Percentiles rank a stretch among this genome's conserved stretches.
These are phyloP conservation scores for Polylopha cassiicola DNA, from an alignment of 2,888 invertebrate genomes.

Conservation along the genomic window DNA sequence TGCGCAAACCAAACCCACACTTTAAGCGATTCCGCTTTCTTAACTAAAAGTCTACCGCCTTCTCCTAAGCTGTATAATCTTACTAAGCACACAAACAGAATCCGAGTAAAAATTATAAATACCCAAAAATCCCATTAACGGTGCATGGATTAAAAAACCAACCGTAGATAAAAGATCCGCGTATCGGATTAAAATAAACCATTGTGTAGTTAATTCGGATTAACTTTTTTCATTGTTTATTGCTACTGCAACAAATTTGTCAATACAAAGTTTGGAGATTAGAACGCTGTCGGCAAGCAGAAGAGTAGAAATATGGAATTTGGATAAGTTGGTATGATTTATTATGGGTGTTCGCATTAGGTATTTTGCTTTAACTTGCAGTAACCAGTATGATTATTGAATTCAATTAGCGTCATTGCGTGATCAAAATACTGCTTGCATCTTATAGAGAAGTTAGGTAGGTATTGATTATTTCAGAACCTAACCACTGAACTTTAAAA, in stretches of 20 bases:
- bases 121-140: conserved; percentile 11
- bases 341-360: no score
- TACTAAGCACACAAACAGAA: conserved; percentile 2
- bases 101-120: conserved; percentile 3
- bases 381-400: no score
- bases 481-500: no score
- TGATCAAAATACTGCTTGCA: no score
- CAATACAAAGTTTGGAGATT: conserved; percentile 17
- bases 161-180: background rate
- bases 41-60: conserved; percentile 6
- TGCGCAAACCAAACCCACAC: no score
- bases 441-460: no score
- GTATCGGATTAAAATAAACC: conserved; percentile 9
- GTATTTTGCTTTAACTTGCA: no score
- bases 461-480: no score
- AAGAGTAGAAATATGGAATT: conserved; percentile 5
- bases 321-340: no score
- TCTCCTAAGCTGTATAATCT: conserved; percentile 7
- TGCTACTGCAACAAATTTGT: conserved; percentile 16
- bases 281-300: no score
- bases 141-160: conserved; percentile 11
- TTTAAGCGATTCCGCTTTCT: no score
- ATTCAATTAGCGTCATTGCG: no score
- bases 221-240: conserved; percentile 9
- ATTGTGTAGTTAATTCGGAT: conserved; percentile 9